Conservation (phyloP, 2,797 vertebrate genomes). For the Eospalax fontanierii region DNA sequence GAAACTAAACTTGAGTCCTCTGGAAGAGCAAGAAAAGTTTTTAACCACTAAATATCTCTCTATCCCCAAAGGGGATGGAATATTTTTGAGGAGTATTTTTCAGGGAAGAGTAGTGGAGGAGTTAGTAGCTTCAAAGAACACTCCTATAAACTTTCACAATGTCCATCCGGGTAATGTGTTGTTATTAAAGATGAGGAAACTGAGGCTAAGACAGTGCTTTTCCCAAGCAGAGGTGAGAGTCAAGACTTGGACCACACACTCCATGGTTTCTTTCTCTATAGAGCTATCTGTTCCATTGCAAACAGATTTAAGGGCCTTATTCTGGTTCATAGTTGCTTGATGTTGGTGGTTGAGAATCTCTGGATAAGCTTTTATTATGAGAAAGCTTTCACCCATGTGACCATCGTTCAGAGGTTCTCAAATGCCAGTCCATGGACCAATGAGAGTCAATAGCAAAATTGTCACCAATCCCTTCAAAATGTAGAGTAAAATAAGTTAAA, state of each 20-base stretch:
- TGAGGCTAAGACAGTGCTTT: slow-evolving; percentile 42
- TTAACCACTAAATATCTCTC: background rate
- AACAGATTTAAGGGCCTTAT: slow-evolving; percentile 30
- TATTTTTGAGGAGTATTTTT: background rate
- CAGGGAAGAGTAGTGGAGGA: background rate
- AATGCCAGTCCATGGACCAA: background rate
- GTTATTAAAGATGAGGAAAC: background rate
- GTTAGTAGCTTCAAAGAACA: background rate
- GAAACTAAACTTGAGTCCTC: background rate
- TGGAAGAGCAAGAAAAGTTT: too few species aligned
- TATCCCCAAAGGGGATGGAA: background rate
- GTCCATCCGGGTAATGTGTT: background rate
- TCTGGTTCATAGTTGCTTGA: background rate
- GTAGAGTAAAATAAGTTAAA: slow-evolving; percentile 25
- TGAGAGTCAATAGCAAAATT: slow-evolving; percentile 11
- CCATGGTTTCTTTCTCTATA: background rate
- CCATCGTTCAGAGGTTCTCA: slow-evolving; percentile 15
- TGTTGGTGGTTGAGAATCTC: background rate
- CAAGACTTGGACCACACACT: background rate
- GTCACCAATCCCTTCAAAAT: slow-evolving; percentile 29
- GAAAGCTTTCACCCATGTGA: background rate
- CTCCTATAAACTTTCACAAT: slow-evolving; percentile 7
- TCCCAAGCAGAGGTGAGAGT: background rate
- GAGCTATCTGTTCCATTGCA: background rate
- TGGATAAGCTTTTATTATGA: slow-evolving; percentile 13